These are phyloP conservation scores for Ivindomyrus marchei DNA, from an alignment of 2,113 vertebrate species.

Conservation along the genomic window DNA sequence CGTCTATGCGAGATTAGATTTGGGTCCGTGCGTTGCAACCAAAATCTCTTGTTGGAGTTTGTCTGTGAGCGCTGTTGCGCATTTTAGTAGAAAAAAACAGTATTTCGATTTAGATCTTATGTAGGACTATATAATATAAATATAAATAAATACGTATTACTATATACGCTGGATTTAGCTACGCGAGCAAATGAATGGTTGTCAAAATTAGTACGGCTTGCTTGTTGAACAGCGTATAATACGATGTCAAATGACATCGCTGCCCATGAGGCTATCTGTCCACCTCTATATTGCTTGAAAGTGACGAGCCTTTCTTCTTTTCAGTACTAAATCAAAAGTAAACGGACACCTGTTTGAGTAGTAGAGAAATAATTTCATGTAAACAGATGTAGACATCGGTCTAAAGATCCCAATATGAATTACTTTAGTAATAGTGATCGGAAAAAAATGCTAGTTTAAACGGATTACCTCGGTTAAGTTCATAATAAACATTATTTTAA, in stretches of 20 bases:
- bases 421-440: slow-evolving; percentile 60
- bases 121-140: background rate
- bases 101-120: background rate
- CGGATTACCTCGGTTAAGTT: slow-evolving; percentile 54
- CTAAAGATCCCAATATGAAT: slow-evolving; percentile 58
- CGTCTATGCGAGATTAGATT: background rate
- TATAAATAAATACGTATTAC: background rate
- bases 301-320: background rate
- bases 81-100: background rate
- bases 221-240: background rate
- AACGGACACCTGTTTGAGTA: slow-evolving; percentile 30
- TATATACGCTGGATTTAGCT: background rate
- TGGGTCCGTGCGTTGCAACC: background rate
- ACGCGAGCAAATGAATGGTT: background rate
- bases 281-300: background rate
- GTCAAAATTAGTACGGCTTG: background rate
- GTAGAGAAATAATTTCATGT: slow-evolving; percentile 59
- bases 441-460: slow-evolving; percentile 32
- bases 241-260: background rate
- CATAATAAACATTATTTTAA: slow-evolving; percentile 44
- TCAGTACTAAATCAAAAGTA: background rate
- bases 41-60: background rate
- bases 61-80: background rate
- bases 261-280: background rate
- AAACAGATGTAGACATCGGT: slow-evolving; percentile 59